Evolutionary conservation across 37 sponge, comb jelly and placozoan genomes (phyloP).

Genomic region (Cladorhizidae sp.): DNA sequence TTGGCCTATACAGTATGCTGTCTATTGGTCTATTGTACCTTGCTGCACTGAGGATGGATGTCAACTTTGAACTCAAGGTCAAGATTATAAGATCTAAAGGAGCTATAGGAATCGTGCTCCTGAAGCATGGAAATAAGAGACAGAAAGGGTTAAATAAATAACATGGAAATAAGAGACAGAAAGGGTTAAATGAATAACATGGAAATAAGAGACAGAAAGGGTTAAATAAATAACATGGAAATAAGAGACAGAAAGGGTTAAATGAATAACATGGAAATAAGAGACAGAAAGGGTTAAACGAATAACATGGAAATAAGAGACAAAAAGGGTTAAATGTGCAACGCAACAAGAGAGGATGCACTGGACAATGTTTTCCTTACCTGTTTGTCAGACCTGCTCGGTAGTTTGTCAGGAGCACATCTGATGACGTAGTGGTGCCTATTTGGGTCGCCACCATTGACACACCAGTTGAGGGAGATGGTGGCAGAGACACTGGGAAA

Average conservation of each 20-base stretch:
- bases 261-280: not conserved
- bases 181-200: not conserved
- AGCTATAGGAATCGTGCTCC: constrained; percentile 80
- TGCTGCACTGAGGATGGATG: not conserved
- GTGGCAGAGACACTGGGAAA: constrained; percentile 48
- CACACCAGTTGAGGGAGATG: constrained; percentile 53
- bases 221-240: not conserved
- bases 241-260: not conserved
- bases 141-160: not conserved
- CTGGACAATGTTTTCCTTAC: not conserved
- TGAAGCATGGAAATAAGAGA: constrained; percentile 12
- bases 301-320: not conserved
- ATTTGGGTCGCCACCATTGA: constrained; percentile 47
- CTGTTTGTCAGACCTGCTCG: constrained; percentile 44
- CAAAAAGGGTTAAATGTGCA: not conserved
- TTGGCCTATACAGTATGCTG: not conserved
- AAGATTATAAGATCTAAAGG: constrained; percentile 80
- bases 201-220: not conserved
- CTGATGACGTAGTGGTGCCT: constrained; percentile 75
- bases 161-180: not conserved
- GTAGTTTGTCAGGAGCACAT: constrained; percentile 80
- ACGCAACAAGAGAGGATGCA: not conserved
- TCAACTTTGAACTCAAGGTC: constrained; percentile 62
- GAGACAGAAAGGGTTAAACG: not conserved
- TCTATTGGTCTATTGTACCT: not conserved